These are phyloP conservation scores for Numida meleagris DNA, from an alignment of 2,113 vertebrate species.

Conservation along the genomic window DNA sequence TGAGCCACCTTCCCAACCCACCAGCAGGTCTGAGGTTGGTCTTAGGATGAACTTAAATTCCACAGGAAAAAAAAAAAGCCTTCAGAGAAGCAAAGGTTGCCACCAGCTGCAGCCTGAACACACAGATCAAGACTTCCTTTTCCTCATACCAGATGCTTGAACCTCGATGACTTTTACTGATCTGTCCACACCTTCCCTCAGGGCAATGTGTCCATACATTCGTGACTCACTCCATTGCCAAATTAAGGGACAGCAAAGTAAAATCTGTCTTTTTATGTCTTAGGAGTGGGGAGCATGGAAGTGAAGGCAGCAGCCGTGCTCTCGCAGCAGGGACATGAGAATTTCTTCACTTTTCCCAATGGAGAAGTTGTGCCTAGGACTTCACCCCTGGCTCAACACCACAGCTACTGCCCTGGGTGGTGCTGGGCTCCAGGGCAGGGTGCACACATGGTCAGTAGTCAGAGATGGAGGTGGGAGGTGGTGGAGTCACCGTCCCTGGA, in stretches of 20 bases:
- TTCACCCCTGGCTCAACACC: neutral
- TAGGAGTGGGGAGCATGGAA: neutral
- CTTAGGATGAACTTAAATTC: neutral
- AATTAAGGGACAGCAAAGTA: neutral
- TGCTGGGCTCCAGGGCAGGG: neutral
- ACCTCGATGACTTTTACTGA: neutral
- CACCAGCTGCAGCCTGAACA: neutral
- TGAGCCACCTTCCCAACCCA: neutral
- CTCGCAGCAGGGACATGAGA: too few relatives aligned
- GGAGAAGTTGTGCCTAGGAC: neutral
- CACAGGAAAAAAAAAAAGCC: neutral
- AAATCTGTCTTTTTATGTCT: neutral
- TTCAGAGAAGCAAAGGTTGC: neutral
- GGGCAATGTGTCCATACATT: neutral
- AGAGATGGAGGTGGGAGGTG: neutral
- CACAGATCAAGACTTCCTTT: neutral
- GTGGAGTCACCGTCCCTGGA: too few relatives aligned
- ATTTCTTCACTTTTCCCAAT: neutral
- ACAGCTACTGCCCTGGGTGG: neutral
- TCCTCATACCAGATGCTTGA: neutral
- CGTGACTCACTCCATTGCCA: neutral
- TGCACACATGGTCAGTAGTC: too few relatives aligned
- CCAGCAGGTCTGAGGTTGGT: neutral
- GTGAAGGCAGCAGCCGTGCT: neutral
- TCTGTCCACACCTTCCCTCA: neutral